Base-by-base conservation (phyloP, 2,888 invertebrate species). In the Dryocosmus kuriphilus region DNA sequence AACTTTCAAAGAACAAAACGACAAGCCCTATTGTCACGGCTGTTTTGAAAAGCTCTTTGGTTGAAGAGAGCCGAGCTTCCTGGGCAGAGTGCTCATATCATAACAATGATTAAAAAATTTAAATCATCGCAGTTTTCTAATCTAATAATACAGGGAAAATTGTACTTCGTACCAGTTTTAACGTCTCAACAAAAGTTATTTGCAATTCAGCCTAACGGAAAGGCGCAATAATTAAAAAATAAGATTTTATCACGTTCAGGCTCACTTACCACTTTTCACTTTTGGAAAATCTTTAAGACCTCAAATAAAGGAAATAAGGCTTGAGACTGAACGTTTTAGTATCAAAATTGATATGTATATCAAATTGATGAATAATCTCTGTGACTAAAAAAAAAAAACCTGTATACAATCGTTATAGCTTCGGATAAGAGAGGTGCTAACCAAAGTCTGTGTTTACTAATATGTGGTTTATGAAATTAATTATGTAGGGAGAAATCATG, bases 1-100 rank as follows among this genome's bases (percentile, higher is more conserved):
- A 88, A 99, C 99, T 0, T 99, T 99, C 93, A 99, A 99, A 92
- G 99, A 99, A 92, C 98, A 99, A 91, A 98, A 98, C 91, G 98
- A 98, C 89, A 98, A 99, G 91, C 99, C 99, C 1, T 99, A 99
- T 92, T 99, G 99, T 92, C 99, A 99, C 91, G 94, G 94, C 81
- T 99, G 99, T 93, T 99, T 99, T 91, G 98, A 98, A 83, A 99
- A 98, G 91, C 94, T 99, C 57, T 99, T 98, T 90, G 98, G 98
- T 83, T 98, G 94, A 93, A 80, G 16, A n/a, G 35, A 35, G 30
- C 1, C 6, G 4, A 24, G 19, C 35, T 38, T 76, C 24, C 67
- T 30, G 38, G 57, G 67, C 3, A 46, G 30, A 51, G 27, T 46
- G n/a, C 30, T 41, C 46, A 11, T 51, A 24, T 19, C 46, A 71